Evolutionary conservation across 2,113 vertebrate genomes (phyloP).

Genomic region (Mastomys natalensis): DNA sequence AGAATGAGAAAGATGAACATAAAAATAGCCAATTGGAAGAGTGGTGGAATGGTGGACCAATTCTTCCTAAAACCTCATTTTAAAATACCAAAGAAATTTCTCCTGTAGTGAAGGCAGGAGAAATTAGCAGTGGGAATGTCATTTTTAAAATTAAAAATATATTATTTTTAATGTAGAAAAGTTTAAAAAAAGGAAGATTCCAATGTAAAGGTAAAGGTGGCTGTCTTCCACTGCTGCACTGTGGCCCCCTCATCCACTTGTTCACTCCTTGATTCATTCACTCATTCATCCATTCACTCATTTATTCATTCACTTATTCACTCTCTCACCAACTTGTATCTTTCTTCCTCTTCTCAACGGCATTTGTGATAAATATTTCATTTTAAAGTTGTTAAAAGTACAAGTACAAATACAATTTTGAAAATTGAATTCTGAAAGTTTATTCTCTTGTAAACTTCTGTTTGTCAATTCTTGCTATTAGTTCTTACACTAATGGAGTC

Average conservation of each 20-base stretch:
- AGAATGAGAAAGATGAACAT: neutral
- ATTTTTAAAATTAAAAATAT: neutral
- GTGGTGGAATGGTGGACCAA: neutral
- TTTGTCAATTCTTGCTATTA: neutral
- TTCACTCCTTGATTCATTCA: neutral
- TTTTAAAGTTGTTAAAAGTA: conserved; percentile 37
- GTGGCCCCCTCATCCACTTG: neutral
- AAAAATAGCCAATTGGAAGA: conserved; percentile 11
- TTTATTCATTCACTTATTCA: neutral
- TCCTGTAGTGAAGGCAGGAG: neutral
- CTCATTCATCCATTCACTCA: neutral
- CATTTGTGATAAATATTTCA: neutral
- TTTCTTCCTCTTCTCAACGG: neutral
- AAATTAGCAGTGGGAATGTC: neutral
- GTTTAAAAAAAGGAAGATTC: neutral
- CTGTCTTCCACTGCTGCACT: neutral
- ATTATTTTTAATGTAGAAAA: conserved; percentile 15
- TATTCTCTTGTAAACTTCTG: neutral
- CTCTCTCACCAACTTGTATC: neutral
- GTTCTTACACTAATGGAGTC: neutral
- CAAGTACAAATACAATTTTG: neutral
- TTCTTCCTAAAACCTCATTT: neutral
- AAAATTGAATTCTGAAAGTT: conserved; percentile 27
- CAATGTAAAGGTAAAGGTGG: neutral
- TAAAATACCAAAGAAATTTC: neutral